Conservation (phyloP, 2,797 vertebrate species). For the Rallus crepitans region DNA sequence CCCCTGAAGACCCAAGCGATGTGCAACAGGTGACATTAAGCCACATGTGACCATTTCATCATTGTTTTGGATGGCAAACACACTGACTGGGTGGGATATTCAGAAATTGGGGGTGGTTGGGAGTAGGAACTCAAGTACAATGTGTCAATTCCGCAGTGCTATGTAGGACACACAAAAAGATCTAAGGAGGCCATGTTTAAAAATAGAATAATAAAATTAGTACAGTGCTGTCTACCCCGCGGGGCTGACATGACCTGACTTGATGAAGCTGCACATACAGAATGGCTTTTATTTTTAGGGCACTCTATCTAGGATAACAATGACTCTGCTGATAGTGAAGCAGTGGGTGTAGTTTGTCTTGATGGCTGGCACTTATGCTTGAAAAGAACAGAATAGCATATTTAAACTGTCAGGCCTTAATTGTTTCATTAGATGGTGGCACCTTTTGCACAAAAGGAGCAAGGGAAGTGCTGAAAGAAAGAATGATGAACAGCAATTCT, state of each 20-base stretch:
- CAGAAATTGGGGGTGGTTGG: neutral
- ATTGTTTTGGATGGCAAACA: neutral
- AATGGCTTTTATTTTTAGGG: conserved; percentile 83
- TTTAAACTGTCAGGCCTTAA: conserved; percentile 81
- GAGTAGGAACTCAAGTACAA: conserved; percentile 7
- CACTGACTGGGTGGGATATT: neutral
- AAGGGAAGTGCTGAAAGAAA: conserved; percentile 72
- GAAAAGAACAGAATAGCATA: conserved; percentile 76
- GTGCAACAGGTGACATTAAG: neutral
- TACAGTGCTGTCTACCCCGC: conserved; percentile 73
- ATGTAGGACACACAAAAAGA: conserved; percentile 72
- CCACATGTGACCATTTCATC: neutral
- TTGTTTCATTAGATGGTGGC: conserved; percentile 81
- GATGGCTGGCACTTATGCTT: conserved; percentile 74
- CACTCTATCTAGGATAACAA: conserved; percentile 79
- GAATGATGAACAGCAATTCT: conserved; percentile 73
- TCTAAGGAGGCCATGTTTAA: conserved; percentile 76
- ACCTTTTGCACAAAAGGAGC: conserved; percentile 75
- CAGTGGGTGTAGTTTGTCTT: conserved; percentile 77
- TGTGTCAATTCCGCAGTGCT: conserved; percentile 52
- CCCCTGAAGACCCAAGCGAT: neutral
- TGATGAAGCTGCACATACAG: conserved; percentile 76
- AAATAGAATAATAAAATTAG: conserved; percentile 83
- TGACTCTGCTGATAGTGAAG: conserved; percentile 77
- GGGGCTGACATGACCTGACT: conserved; percentile 78